Evolutionary conservation across 1,140 invertebrate species (phyloP).

Genomic region (Cotesia glomerata): DNA sequence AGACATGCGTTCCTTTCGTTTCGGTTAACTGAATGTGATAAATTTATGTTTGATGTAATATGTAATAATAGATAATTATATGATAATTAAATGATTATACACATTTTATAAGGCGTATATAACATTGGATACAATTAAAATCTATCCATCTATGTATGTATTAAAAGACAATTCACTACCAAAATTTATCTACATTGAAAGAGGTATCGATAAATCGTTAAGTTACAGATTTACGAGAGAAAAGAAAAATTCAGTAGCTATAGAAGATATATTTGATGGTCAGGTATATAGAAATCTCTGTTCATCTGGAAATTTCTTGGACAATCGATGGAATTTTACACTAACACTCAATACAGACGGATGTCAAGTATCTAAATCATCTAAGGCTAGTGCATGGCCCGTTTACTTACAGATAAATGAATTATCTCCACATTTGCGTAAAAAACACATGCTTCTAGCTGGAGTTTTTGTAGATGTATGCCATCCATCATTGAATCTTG

Average conservation of each 20-base stretch:
- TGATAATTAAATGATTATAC: too few species aligned
- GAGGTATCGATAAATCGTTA: neutral
- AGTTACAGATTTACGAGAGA: constrained; percentile 13
- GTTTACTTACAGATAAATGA: constrained; percentile 31
- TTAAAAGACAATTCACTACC: too few species aligned
- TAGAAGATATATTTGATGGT: constrained; percentile 30
- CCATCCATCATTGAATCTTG: constrained; percentile 19
- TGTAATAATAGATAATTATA: too few species aligned
- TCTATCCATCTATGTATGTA: too few species aligned
- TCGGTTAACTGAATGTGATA: too few species aligned
- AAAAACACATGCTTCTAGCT: constrained; percentile 21
- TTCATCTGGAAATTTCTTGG: neutral
- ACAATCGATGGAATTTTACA: constrained; percentile 21
- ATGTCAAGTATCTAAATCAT: constrained; percentile 13
- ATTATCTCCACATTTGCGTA: constrained; percentile 27
- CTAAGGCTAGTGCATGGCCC: constrained; percentile 25
- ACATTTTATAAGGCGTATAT: too few species aligned
- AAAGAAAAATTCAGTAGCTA: constrained; percentile 10
- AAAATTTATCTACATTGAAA: too few species aligned
- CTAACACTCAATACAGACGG: constrained; percentile 26
- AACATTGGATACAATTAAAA: too few species aligned
- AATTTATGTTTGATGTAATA: too few species aligned
- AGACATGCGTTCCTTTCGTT: too few species aligned
- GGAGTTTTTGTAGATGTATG: constrained; percentile 24
- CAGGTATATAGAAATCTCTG: constrained; percentile 9